Evolutionary conservation across 2,888 invertebrate genomes (phyloP).

Genomic region (Chrysopilus asiliformis): DNA sequence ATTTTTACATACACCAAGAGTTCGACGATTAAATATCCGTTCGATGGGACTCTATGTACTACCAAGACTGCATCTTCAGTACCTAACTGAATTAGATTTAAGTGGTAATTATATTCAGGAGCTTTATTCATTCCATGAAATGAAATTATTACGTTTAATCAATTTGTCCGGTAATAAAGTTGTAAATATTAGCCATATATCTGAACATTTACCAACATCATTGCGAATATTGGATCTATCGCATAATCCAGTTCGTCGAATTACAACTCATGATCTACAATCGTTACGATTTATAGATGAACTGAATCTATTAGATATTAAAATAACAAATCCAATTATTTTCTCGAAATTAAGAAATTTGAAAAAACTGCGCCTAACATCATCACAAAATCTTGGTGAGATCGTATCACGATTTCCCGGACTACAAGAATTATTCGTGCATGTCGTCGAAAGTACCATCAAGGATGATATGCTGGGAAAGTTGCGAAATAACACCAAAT

Average conservation of each 20-base stretch:
- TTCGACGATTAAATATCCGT: slow-evolving; percentile 63
- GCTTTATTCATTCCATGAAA: slow-evolving; percentile 56
- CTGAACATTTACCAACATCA: slow-evolving; percentile 56
- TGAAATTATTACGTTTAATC: slow-evolving; percentile 57
- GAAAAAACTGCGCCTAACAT: slow-evolving; percentile 59
- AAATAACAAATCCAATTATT: slow-evolving; percentile 60
- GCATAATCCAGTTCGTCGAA: slow-evolving; percentile 65
- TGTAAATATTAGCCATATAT: slow-evolving; percentile 56
- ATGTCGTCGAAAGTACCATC: slow-evolving; percentile 59
- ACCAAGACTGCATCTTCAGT: slow-evolving; percentile 63
- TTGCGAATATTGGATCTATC: slow-evolving; percentile 68
- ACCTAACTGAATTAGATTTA: slow-evolving; percentile 65
- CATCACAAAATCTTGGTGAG: slow-evolving; percentile 57
- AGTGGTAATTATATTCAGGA: slow-evolving; percentile 62
- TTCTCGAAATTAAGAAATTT: slow-evolving; percentile 58
- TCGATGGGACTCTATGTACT: slow-evolving; percentile 62
- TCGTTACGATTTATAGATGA: slow-evolving; percentile 54
- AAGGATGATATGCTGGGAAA: slow-evolving; percentile 53
- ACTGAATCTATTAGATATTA: slow-evolving; percentile 56
- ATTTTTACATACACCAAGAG: slow-evolving; percentile 71
- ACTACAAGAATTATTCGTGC: slow-evolving; percentile 59
- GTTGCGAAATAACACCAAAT: slow-evolving; percentile 63
- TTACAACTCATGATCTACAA: slow-evolving; percentile 43
- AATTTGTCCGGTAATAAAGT: slow-evolving; percentile 67
- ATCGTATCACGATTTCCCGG: slow-evolving; percentile 58